These are phyloP conservation scores for Dendrolimus kikuchii DNA, from an alignment of 1,140 invertebrate genomes.

Conservation along the genomic window DNA sequence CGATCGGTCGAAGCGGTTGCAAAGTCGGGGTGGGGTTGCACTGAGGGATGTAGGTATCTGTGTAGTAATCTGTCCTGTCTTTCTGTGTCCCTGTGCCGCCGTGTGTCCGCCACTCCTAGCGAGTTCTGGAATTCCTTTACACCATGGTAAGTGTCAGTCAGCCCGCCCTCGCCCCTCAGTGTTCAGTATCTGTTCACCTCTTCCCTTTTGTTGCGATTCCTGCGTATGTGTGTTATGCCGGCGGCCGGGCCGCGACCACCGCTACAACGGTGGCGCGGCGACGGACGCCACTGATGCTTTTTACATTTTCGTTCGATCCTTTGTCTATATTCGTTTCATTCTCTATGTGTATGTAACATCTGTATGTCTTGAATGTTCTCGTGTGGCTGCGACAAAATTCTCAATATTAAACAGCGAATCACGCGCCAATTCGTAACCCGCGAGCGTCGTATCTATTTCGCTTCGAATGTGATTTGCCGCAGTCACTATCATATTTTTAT, in stretches of 20 bases:
- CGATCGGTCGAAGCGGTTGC: constrained; percentile 55
- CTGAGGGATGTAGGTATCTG: constrained; percentile 76
- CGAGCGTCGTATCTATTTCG: constrained; percentile 16
- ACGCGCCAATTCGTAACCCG: constrained; percentile 14
- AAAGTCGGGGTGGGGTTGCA: constrained; percentile 66
- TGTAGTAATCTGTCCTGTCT: constrained; percentile 81
- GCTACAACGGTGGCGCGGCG: constrained; percentile 46
- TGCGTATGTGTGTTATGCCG: constrained; percentile 68
- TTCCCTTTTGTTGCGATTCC: constrained; percentile 68
- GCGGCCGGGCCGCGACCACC: constrained; percentile 32
- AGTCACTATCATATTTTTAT: constrained; percentile 57
- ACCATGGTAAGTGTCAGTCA: constrained; percentile 94
- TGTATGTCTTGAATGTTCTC: constrained; percentile 73
- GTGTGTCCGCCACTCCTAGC: constrained; percentile 85
- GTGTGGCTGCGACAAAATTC: constrained; percentile 59
- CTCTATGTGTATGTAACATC: constrained; percentile 75
- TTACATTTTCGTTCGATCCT: constrained; percentile 67
- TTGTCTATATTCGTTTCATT: constrained; percentile 72
- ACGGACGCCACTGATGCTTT: constrained; percentile 54
- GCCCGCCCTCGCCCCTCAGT: constrained; percentile 72
- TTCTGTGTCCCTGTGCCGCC: constrained; percentile 80
- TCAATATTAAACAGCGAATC: constrained; percentile 23
- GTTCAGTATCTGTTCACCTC: constrained; percentile 72
- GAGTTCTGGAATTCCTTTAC: constrained; percentile 97
- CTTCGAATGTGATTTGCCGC: constrained; percentile 43